Conservation (phyloP, 2,888 invertebrate species). For the Fragum fragum region DNA sequence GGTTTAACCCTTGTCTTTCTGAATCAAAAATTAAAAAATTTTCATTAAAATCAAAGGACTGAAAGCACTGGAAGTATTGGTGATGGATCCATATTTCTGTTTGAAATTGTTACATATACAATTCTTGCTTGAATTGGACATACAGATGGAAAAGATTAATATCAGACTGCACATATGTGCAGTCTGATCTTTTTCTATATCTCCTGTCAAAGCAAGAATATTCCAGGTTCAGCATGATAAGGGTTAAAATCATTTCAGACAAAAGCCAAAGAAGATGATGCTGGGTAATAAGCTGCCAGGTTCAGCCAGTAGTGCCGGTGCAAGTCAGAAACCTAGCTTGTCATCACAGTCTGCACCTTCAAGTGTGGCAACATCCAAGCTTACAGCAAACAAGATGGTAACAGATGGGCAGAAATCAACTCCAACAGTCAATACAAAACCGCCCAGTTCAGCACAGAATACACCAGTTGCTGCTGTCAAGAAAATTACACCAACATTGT, state of each 20-base stretch:
- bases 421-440: neutral
- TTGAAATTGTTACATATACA: too few relatives aligned
- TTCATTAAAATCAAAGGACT: too few relatives aligned
- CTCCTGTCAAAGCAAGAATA: too few relatives aligned
- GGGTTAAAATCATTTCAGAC: conserved; percentile 66
- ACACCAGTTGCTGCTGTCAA: conserved; percentile 36
- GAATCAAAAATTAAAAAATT: too few relatives aligned
- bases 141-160: too few relatives aligned
- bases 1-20: too few relatives aligned
- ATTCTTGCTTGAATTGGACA: too few relatives aligned
- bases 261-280: conserved; percentile 75
- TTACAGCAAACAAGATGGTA: conserved; percentile 13
- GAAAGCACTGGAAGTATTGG: too few relatives aligned
- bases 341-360: conserved; percentile 42
- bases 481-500: conserved; percentile 58
- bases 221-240: too few relatives aligned
- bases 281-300: conserved; percentile 65
- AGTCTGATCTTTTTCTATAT: too few relatives aligned
- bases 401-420: conserved; percentile 1
- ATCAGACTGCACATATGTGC: too few relatives aligned
- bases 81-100: too few relatives aligned
- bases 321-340: neutral
- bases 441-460: conserved; percentile 1
- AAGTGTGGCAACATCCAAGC: conserved; percentile 37
- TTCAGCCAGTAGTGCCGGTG: conserved; percentile 15